Percentiles rank a stretch among this genome's conserved stretches.
Evolutionary conservation across 2,797 vertebrate genomes (phyloP).

Genomic region (Paramormyrops hopkinsi): DNA sequence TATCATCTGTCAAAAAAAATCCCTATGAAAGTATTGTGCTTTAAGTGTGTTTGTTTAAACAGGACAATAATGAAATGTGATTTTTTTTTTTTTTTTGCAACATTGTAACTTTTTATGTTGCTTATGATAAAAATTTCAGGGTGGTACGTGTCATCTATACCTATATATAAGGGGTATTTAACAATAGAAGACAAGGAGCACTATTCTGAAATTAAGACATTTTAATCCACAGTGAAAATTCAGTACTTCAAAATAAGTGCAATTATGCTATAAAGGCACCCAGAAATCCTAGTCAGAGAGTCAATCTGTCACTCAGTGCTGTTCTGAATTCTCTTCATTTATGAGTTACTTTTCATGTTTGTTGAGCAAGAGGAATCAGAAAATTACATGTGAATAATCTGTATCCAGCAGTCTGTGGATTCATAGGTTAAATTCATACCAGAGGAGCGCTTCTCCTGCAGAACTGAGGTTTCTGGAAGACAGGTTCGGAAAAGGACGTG

Average conservation of each 20-base stretch:
- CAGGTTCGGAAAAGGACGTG: neutral
- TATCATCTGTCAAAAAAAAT: neutral
- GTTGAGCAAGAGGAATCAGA: neutral
- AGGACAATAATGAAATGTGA: neutral
- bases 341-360: neutral
- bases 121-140: neutral
- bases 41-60: neutral
- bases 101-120: neutral
- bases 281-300: neutral
- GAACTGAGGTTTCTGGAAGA: neutral
- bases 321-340: neutral
- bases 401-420: neutral
- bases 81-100: neutral
- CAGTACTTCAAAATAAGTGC: neutral
- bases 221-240: slow-evolving; percentile 3
- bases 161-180: neutral
- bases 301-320: neutral
- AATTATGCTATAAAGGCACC: neutral
- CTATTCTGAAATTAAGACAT: neutral
- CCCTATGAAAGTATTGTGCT: neutral
- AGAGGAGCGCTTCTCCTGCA: neutral
- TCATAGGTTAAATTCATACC: neutral
- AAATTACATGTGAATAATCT: neutral
- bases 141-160: neutral
- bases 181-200: neutral